Evolutionary conservation across 2,113 vertebrate genomes (phyloP).

Genomic region (Diadophis punctatus): DNA sequence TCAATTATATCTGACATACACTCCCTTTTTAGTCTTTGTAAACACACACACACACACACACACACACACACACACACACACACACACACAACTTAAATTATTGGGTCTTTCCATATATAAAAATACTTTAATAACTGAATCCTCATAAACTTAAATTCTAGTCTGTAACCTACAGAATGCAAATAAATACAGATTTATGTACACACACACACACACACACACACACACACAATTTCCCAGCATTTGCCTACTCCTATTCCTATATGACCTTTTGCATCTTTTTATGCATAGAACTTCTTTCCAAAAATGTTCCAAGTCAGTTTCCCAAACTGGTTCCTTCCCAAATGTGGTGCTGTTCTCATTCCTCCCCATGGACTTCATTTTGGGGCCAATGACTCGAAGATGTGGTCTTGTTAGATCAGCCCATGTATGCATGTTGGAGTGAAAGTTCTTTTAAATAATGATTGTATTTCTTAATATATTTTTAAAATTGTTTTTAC

Average conservation of each 20-base stretch:
- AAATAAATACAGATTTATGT: background rate
- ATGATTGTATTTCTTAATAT: no score
- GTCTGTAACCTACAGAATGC: background rate
- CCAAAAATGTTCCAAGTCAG: background rate
- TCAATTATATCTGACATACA: background rate
- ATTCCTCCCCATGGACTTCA: background rate
- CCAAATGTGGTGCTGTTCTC: background rate
- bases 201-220: no score
- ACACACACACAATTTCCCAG: background rate
- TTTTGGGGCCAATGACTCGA: no score
- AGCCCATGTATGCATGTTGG: no score
- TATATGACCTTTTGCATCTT: background rate
- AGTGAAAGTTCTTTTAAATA: no score
- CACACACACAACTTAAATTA: background rate
- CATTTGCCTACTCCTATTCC: no score
- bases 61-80: background rate
- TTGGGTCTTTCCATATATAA: background rate
- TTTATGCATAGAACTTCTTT: background rate
- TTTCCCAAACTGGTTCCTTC: background rate
- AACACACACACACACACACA: no score
- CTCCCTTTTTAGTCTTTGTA: background rate
- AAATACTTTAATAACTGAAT: background rate
- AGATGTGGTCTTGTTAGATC: no score
- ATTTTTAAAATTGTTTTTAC: no score
- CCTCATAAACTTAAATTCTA: background rate